Conservation (phyloP, 2,113 vertebrate genomes). For the Trematomus loennbergii region DNA sequence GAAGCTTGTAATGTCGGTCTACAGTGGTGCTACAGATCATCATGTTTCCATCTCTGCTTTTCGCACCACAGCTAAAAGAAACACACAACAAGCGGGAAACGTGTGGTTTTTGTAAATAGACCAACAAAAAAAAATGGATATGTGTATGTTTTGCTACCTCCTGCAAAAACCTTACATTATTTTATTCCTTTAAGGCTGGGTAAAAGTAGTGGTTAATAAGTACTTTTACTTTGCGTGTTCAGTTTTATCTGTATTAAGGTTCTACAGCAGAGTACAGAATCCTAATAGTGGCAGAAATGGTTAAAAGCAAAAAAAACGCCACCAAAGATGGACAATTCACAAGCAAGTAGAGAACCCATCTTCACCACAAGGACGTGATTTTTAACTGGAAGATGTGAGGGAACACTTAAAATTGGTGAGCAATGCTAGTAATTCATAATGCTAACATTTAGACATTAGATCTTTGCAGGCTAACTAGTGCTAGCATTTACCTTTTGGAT, state of each 20-base stretch:
- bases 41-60: slow-evolving; percentile 42
- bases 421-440: no score
- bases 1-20: no score
- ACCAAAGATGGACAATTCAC: background rate
- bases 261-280: background rate
- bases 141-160: background rate
- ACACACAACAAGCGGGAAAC: background rate
- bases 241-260: background rate
- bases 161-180: background rate
- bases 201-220: background rate
- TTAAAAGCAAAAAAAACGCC: background rate
- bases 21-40: slow-evolving; percentile 29
- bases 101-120: background rate
- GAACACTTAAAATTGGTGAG: background rate
- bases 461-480: background rate
- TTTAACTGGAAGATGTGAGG: background rate
- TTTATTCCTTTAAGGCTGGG: background rate
- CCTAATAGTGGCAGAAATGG: background rate
- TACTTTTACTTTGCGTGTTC: background rate
- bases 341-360: background rate
- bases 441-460: background rate
- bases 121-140: background rate
- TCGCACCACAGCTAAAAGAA: slow-evolving; percentile 19
- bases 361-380: background rate
- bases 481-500: background rate